Evolutionary conservation across 2,888 invertebrate genomes (phyloP), one percentile per base, ranked within the genome.

Genomic region (Ditula angustiorana): DNA sequence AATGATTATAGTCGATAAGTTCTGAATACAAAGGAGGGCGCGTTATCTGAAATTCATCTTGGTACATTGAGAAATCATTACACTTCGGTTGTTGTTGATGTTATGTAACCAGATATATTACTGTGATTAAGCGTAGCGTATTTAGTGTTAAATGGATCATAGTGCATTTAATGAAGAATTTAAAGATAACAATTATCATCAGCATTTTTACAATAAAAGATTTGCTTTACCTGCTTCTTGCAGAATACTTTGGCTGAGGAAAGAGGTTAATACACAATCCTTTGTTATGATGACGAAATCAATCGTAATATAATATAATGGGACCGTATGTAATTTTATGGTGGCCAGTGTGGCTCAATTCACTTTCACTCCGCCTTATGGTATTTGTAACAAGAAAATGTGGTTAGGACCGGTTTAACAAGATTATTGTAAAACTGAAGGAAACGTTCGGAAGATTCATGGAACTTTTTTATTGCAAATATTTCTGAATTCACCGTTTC

Each of bases 1-100:
- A 59, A 7, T 35, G 71, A 72, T 72, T 66, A 67, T 26, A 64
- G 21, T 64, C 28, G 58, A 16, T 50, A 41, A 52, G 23, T 23
- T 46, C 26, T 44, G 55, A 62, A 52, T 67, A 71, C 72, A 72
- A 71, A 71, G 60, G 64, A 66, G 56, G 37, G 13, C 59, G 57
- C 56, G 47, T 63, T 69, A 71, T 71, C 70, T 70, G 35, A 67
- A 69, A 70, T 69, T 64, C 59, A 71, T 71, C 72, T 68, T 33
- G 35, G 53, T 13, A 60, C 57, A 58, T 71, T 69, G 67, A 57
- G 68, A 69, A 71, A 71, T 60, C 44, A 37, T 59, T 53, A 53
- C 37, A 46, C 35, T 23, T 58, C 46, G 24, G 26, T 41, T 52
- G 30, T 44, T 52, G 44, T 16, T 47, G 26, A 26, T 33, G 50